Evolutionary conservation across 2,888 invertebrate species (phyloP), one percentile per base, ranked within the genome.

Genomic region (Galerucella calmariensis): DNA sequence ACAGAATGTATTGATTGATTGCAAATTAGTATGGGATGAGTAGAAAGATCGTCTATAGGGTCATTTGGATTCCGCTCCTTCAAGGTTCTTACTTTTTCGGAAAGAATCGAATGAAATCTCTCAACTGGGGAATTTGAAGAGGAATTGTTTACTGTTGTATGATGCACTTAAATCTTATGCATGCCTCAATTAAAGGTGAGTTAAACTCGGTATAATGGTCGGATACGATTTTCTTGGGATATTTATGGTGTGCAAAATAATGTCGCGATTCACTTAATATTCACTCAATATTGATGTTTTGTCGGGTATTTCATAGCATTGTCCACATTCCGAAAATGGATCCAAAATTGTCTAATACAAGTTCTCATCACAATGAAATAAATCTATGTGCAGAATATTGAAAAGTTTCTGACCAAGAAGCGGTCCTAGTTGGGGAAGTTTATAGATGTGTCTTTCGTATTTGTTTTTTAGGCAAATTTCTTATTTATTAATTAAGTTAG

Each of bases 371-470:
- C 66, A 66, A 48, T 66, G 48, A 5, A 66, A 41, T 48, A 66
- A 14, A 20, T 66, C 66, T 24, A 66, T 51, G 27, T 67, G 67
- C 16, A 51, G 10, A 27, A 62, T 62, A 14, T 62, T 3, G 41
- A 67, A 67, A 24, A 24, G 67, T 51, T 67, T 67, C 8, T 65
- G 65, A 9, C n/a, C 65, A 14, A 65, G 44, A 6, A 65, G 14
- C 2, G 65, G 65, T 2, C 65, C 46, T 65, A 65, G 44, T 65
- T 67, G 67, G 6, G 41, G 53, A n/a, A 51, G 6, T 24, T 67
- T 67, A 14, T 67, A 67, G 0, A 53, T 51, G 14, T 24, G 67
- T 16, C 51, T n/a, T 51, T 67, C 67, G 12, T 67, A 67, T 67
- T 20, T 35, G 16, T 62, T 62, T 62, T 62, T 62, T 1, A 27